Base-by-base conservation (phyloP, 2,113 vertebrate genomes). In the Orcinus orca region DNA sequence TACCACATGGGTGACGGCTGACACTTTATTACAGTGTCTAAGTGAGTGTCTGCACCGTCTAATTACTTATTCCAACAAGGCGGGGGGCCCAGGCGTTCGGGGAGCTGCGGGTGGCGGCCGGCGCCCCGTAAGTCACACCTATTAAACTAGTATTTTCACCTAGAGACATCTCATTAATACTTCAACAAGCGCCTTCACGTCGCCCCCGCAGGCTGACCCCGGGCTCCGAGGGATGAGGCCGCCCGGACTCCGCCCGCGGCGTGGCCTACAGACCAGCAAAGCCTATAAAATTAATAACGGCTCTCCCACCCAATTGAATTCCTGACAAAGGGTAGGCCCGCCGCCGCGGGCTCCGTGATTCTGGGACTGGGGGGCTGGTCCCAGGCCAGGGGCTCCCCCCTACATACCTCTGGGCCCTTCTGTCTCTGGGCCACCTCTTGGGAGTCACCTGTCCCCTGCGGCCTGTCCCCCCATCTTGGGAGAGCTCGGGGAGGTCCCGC, bases 91-190 rank as follows among this genome's bases (percentile, higher is more conserved):
- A n/a, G 96, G 97, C 97, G 98, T 98, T 98, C 96, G 93, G 84
- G 88, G 82, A 55, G 82, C 83, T 44, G 62, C 20, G 10, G 98
- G 98, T 65, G 87, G 97, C 15, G 15, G 50, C 50, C 44, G 98
- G 98, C 73, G 84, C 98, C 98, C 98, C 85, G 98, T 99, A 99
- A 99, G 99, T 99, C 99, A 99, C 99, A 99, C 99, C 99, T 99
- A 99, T 99, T 99, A 99, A 99, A 99, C 99, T 98, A 98, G 99
- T 99, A 99, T 99, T 99, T 99, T 99, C 99, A 99, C 99, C 99
- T 99, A 97, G 98, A 99, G 99, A 99, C 99, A 99, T 98, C 99
- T 99, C 99, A 99, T 99, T 99, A 99, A 99, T 99, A 99, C 99
- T 99, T 98, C 98, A 98, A 98, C 98, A 98, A 98, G 99, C 98